Evolutionary conservation across 2,888 invertebrate species (phyloP).

Genomic region (Ametastegia equiseti): DNA sequence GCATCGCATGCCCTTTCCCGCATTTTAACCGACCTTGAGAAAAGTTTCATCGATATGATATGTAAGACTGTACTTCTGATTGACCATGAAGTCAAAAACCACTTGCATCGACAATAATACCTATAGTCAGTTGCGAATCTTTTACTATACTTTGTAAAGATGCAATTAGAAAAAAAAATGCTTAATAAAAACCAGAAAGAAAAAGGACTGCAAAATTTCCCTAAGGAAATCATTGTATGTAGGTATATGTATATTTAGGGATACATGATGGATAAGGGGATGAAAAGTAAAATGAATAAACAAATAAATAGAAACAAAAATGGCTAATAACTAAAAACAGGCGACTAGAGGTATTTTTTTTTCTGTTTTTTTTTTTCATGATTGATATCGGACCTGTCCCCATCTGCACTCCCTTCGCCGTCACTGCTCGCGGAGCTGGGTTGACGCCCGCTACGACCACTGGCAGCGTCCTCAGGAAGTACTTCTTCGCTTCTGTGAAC

Average conservation of each 20-base stretch:
- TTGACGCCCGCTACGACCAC: conserved; percentile 80
- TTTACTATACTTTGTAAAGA: neutral
- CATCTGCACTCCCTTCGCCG: conserved; percentile 90
- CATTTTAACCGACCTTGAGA: neutral
- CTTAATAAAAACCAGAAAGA: neutral
- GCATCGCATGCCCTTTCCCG: neutral
- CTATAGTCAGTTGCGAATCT: too few species aligned
- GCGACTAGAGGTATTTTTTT: conserved; percentile 51
- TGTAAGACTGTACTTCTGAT: neutral
- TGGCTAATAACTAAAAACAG: conserved; percentile 46
- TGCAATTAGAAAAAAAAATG: conserved; percentile 11
- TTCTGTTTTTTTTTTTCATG: conserved; percentile 64
- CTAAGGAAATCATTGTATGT: too few species aligned
- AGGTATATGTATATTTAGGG: too few species aligned
- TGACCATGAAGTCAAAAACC: neutral
- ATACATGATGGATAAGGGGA: neutral
- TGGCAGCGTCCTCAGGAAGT: conserved; percentile 86
- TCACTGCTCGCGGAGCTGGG: conserved; percentile 96
- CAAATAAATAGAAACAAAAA: conserved; percentile 20
- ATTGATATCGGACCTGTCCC: conserved; percentile 85
- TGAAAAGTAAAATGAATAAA: conserved; percentile 22
- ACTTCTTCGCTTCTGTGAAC: conserved; percentile 99
- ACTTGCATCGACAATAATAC: too few species aligned
- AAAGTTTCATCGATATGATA: neutral
- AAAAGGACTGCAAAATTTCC: neutral